phyloP scores from a whole-genome alignment of 2,113 vertebrate species.

The Scomber scombrus region DNA sequence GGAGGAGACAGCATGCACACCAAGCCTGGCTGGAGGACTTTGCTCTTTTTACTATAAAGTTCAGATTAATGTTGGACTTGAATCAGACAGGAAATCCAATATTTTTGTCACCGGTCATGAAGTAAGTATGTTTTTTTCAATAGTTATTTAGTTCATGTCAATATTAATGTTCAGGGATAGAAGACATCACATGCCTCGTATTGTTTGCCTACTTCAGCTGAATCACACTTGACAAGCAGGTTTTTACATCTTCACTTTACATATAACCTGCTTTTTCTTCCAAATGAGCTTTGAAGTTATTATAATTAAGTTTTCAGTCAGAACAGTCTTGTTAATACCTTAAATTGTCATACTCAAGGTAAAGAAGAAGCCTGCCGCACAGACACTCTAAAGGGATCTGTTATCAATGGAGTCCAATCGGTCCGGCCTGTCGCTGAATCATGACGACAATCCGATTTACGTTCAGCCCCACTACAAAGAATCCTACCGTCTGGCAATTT shows the following conservation, averaged over 20 bases:
- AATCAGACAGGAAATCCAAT: background rate
- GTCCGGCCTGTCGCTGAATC: slow-evolving; percentile 88
- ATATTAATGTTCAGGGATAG: background rate
- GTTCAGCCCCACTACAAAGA: slow-evolving; percentile 94
- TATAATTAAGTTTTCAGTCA: background rate
- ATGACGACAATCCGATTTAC: slow-evolving; percentile 85
- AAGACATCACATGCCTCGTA: background rate
- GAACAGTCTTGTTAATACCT: background rate
- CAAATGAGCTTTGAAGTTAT: background rate
- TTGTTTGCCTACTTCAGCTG: slow-evolving; percentile 41
- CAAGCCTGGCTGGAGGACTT: background rate
- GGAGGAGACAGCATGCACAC: background rate
- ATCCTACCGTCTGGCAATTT: slow-evolving; percentile 91
- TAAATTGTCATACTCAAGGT: slow-evolving; percentile 38
- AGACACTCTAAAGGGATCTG: slow-evolving; percentile 5
- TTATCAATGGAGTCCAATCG: slow-evolving; percentile 86
- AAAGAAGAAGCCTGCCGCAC: slow-evolving; percentile 8
- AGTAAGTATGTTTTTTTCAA: slow-evolving; percentile 52
- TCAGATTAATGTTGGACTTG: background rate
- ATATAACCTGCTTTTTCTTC: background rate
- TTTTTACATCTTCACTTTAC: slow-evolving; percentile 15
- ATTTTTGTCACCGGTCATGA: slow-evolving; percentile 12
- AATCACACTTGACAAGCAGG: slow-evolving; percentile 38
- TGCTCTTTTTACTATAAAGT: background rate
- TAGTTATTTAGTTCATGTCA: background rate